These are phyloP conservation scores for Sorex fumeus DNA, from an alignment of 2,113 vertebrate species.

Conservation along the genomic window DNA sequence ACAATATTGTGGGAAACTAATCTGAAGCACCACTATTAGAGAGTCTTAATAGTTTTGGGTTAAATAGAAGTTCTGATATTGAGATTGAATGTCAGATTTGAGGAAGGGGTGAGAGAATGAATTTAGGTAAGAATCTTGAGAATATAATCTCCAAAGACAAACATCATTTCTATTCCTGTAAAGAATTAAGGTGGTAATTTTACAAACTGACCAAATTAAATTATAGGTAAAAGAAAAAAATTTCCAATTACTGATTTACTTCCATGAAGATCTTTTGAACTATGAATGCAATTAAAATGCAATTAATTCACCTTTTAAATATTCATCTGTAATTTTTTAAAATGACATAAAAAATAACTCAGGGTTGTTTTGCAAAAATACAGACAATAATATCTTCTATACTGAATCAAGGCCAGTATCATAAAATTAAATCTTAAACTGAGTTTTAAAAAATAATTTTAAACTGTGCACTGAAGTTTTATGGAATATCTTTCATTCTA, in stretches of 20 bases:
- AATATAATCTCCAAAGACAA: neutral
- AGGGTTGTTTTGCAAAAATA: neutral
- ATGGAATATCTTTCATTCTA: neutral
- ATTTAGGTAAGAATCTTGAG: neutral
- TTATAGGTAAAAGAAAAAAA: neutral
- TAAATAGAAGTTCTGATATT: neutral
- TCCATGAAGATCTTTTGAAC: neutral
- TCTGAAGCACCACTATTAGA: too few species aligned
- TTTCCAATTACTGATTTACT: neutral
- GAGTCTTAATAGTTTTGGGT: neutral
- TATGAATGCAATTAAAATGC: neutral
- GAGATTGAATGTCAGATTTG: neutral
- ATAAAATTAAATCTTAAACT: slow-evolving; percentile 45
- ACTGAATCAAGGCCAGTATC: neutral
- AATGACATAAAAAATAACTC: neutral
- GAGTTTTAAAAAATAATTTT: neutral
- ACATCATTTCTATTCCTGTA: neutral
- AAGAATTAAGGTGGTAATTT: neutral
- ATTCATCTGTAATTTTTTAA: neutral
- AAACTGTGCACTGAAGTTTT: neutral
- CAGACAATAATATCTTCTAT: neutral
- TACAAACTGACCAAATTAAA: neutral
- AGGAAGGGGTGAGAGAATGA: neutral
- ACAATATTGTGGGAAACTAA: neutral
- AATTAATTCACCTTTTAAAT: neutral